Base-by-base conservation (phyloP, 2,888 invertebrate genomes). In the Sepiola atlantica region DNA sequence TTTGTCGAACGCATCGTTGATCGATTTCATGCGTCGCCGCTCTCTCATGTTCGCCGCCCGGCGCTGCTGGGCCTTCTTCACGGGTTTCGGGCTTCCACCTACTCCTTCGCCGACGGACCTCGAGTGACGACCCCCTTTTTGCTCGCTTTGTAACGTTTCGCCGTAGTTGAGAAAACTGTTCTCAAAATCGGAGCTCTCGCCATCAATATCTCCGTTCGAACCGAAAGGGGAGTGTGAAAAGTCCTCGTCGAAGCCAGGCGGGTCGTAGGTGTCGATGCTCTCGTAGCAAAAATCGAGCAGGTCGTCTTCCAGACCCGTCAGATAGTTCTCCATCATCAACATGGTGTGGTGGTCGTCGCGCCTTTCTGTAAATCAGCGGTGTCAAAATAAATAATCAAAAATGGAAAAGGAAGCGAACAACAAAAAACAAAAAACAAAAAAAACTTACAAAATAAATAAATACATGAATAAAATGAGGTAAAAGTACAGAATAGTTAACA, bases 1-100 rank as follows among this genome's bases (percentile, higher is more conserved):
- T n/a, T 97, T 99, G 97, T 99, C 99, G 97, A 99, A 99, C 0
- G 99, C 99, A 96, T 99, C 99, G 97, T 99, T 99, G 96, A 99
- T 99, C 95, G 98, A 99, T 97, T 99, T 99, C 99, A 99, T 99
- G 28, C 99, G 98, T 55, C 99, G 98, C 21, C 99, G 98, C 97
- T 99, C 99, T 16, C 99, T 98, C 96, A 99, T 98, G 97, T 99
- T 99, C 0, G 99, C 99, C 0, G 99, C 99, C 96, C 99, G 99
- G 0, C 99, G 98, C 97, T 99, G 99, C 96, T 99, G 99, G 28
- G 99, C 98, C 97, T 98, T 98, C 97, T 98, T 96, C 0, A 95
- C 94, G 45, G 94, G 94, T 90, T 95, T 95, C 32, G 96, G 96
- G 1, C 92, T 54, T 0, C 16, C 28, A 10, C 3, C 90, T 35